Percentiles rank a stretch among this genome's conserved stretches.
These are phyloP conservation scores for Lycopodina hypogea DNA, from an alignment of 37 sponge, comb jelly and placozoan species.

Conservation along the genomic window DNA sequence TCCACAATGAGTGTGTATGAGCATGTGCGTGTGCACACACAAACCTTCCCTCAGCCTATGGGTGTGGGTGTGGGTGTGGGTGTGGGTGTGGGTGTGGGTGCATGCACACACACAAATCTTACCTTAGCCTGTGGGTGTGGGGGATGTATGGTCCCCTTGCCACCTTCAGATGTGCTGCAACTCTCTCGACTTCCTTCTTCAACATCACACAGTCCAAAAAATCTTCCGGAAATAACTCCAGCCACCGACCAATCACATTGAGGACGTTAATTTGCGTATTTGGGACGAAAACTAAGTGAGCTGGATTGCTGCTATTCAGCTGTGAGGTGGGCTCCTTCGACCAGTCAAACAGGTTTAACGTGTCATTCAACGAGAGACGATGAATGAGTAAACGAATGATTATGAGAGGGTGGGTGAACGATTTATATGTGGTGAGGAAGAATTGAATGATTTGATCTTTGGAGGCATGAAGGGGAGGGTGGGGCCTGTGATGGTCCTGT, in stretches of 20 bases:
- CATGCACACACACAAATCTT: neutral
- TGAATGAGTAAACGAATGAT: slow-evolving; percentile 80
- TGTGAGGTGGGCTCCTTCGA: neutral
- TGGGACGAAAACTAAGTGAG: slow-evolving; percentile 5
- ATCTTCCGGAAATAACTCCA: slow-evolving; percentile 49
- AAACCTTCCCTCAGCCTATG: too few species aligned
- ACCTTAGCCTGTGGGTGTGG: slow-evolving; percentile 37
- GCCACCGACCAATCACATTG: slow-evolving; percentile 62
- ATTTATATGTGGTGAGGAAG: slow-evolving; percentile 72
- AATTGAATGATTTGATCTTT: slow-evolving; percentile 71
- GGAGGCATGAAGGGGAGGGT: slow-evolving; percentile 39
- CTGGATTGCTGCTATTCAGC: neutral
- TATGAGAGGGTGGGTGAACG: slow-evolving; percentile 79
- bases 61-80: too few species aligned
- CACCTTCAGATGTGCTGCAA: slow-evolving; percentile 32
- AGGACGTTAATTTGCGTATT: slow-evolving; percentile 19
- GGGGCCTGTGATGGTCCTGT: too few species aligned
- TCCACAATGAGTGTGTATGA: too few species aligned
- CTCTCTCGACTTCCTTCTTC: neutral
- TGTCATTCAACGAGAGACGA: slow-evolving; percentile 31
- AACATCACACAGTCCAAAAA: slow-evolving; percentile 33
- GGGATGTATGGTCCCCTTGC: slow-evolving; percentile 51
- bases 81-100: too few species aligned
- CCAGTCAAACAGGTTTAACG: slow-evolving; percentile 45
- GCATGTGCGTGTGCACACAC: too few species aligned